Conservation (phyloP, 35 echinoderm and acorn worm species). For the Hemicentrotus pulcherrimus region DNA sequence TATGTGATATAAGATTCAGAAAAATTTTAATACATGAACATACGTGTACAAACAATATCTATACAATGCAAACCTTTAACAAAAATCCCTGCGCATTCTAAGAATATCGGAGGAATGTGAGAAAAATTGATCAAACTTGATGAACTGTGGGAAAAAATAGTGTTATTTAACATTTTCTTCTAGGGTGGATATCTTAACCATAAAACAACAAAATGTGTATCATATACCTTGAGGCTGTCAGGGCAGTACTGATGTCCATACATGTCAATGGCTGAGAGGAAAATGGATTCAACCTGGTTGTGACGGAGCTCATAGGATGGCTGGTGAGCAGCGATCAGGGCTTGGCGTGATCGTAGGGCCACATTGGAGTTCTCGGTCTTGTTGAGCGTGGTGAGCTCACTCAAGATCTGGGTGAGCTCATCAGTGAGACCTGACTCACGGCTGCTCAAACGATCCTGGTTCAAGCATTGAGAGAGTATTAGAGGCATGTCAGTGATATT, state of each 20-base stretch:
- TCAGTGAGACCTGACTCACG: slow-evolving; percentile 88
- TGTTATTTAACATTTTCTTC: no score
- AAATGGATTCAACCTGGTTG: slow-evolving; percentile 98
- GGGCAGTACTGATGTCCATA: slow-evolving; percentile 95
- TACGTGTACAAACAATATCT: no score
- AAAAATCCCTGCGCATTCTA: no score
- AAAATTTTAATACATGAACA: no score
- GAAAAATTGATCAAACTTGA: no score
- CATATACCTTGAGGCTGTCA: slow-evolving; percentile 82
- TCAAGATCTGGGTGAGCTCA: slow-evolving; percentile 73
- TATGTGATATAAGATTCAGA: no score
- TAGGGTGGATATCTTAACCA: no score
- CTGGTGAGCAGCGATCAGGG: slow-evolving; percentile 95
- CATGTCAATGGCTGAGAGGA: slow-evolving; percentile 98
- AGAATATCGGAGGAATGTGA: no score
- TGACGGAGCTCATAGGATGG: slow-evolving; percentile 91
- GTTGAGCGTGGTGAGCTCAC: slow-evolving; percentile 87
- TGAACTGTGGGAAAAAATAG: no score
- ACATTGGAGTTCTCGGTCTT: slow-evolving; percentile 93
- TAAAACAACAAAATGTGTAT: no score
- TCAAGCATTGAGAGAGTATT: not conserved
- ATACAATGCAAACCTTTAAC: no score
- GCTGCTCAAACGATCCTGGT: slow-evolving; percentile 77
- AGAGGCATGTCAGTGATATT: no score
- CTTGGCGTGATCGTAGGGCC: slow-evolving; percentile 81